A percentile compares a stretch with the other conserved stretches of the same genome.
These are phyloP conservation scores for Priocnemis perturbator DNA, from an alignment of 2,888 invertebrate genomes.

Conservation along the genomic window DNA sequence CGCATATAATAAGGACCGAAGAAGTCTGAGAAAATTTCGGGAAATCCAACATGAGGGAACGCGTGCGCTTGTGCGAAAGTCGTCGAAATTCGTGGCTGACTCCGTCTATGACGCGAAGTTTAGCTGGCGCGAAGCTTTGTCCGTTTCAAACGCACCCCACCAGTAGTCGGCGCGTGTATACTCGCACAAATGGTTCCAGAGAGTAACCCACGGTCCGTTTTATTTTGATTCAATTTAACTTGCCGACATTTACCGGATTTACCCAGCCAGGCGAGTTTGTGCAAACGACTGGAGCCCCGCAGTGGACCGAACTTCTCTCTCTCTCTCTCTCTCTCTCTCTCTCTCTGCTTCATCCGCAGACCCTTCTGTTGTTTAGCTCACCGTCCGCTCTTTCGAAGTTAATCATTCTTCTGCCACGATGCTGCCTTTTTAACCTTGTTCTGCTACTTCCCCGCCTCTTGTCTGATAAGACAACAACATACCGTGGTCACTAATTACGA, in stretches of 20 bases:
- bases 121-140: neutral
- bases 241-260: constrained; percentile 18
- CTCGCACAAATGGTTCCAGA: too few relatives aligned
- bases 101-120: neutral
- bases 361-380: neutral
- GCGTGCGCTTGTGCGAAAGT: constrained; percentile 1
- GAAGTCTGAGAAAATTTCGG: constrained; percentile 10
- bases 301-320: constrained; percentile 5
- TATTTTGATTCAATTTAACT: constrained; percentile 29
- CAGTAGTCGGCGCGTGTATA: too few relatives aligned
- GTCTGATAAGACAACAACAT: neutral
- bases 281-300: neutral
- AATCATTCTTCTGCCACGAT: constrained; percentile 1
- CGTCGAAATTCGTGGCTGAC: constrained; percentile 18
- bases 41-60: constrained; percentile 12
- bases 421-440: neutral
- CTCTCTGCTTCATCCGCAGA: neutral
- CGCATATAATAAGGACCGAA: neutral
- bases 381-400: neutral
- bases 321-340: neutral
- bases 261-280: neutral
- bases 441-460: neutral
- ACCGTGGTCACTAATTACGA: constrained; percentile 44
- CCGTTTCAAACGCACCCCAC: neutral
- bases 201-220: constrained; percentile 3